Conservation (phyloP, 2,797 vertebrate species). For the Siniperca obscura region DNA sequence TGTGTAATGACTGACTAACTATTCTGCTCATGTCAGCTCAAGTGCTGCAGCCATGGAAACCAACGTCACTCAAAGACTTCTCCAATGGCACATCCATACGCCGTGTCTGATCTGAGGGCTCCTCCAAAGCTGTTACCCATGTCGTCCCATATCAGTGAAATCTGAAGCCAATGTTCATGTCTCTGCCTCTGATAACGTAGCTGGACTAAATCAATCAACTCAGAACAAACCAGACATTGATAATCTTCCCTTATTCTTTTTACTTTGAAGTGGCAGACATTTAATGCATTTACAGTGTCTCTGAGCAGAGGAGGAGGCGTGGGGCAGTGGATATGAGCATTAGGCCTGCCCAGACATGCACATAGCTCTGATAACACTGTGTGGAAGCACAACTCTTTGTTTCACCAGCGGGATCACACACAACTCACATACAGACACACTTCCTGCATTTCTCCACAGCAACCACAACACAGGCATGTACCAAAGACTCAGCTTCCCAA, state of each 20-base stretch:
- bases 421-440: slow-evolving; percentile 45
- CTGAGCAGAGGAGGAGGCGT: slow-evolving; percentile 19
- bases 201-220: slow-evolving; percentile 31
- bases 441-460: slow-evolving; percentile 69
- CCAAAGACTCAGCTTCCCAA: slow-evolving; percentile 46
- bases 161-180: slow-evolving; percentile 39
- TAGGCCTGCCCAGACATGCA: slow-evolving; percentile 69
- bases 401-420: slow-evolving; percentile 47
- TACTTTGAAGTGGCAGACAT: slow-evolving; percentile 20
- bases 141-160: slow-evolving; percentile 43
- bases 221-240: slow-evolving; percentile 28
- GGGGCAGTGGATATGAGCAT: neutral
- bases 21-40: slow-evolving; percentile 60
- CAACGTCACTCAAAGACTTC: slow-evolving; percentile 33
- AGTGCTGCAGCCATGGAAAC: slow-evolving; percentile 74
- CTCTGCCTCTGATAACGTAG: slow-evolving; percentile 29
- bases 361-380: slow-evolving; percentile 35
- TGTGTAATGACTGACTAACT: slow-evolving; percentile 57
- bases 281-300: slow-evolving; percentile 43
- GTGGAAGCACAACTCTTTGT: slow-evolving; percentile 57
- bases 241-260: slow-evolving; percentile 34
- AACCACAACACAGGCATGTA: slow-evolving; percentile 75
- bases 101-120: slow-evolving; percentile 47
- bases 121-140: slow-evolving; percentile 15
- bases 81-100: slow-evolving; percentile 42